phyloP scores from a whole-genome alignment of 1,140 invertebrate species.

The Andricus grossulariae region DNA sequence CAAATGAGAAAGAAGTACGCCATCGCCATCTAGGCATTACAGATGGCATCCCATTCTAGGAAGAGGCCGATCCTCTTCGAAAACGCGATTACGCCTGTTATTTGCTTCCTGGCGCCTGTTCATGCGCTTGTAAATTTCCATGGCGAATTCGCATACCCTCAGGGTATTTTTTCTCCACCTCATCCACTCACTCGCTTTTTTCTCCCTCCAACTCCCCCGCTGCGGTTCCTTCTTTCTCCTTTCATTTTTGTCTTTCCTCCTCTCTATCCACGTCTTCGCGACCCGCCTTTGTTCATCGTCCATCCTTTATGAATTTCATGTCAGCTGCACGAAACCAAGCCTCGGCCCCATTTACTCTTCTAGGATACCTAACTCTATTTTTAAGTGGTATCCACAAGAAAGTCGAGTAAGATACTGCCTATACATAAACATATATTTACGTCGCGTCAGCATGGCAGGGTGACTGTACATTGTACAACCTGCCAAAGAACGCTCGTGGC shows the following conservation, averaged over 20 bases:
- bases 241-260: constrained; percentile 27
- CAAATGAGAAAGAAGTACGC: constrained; percentile 35
- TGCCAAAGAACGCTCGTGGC: too few relatives aligned
- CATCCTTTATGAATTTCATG: constrained; percentile 64
- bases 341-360: constrained; percentile 53
- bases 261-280: constrained; percentile 42
- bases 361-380: constrained; percentile 60
- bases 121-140: not conserved
- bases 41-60: constrained; percentile 47
- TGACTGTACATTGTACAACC: too few relatives aligned
- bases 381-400: constrained; percentile 53
- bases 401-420: constrained; percentile 41
- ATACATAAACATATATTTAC: not conserved
- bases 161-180: constrained; percentile 47
- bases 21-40: constrained; percentile 32
- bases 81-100: constrained; percentile 38
- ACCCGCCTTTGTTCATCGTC: constrained; percentile 60
- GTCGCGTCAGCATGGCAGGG: too few relatives aligned
- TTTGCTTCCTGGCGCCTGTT: constrained; percentile 48
- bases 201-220: constrained; percentile 19
- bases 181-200: constrained; percentile 48
- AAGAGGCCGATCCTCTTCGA: constrained; percentile 49
- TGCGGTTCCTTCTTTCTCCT: constrained; percentile 45
- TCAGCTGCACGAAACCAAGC: constrained; percentile 63
- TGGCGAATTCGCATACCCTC: constrained; percentile 40